Conservation (phyloP, 2,113 vertebrate species). For the Ptilonorhynchus violaceus region DNA sequence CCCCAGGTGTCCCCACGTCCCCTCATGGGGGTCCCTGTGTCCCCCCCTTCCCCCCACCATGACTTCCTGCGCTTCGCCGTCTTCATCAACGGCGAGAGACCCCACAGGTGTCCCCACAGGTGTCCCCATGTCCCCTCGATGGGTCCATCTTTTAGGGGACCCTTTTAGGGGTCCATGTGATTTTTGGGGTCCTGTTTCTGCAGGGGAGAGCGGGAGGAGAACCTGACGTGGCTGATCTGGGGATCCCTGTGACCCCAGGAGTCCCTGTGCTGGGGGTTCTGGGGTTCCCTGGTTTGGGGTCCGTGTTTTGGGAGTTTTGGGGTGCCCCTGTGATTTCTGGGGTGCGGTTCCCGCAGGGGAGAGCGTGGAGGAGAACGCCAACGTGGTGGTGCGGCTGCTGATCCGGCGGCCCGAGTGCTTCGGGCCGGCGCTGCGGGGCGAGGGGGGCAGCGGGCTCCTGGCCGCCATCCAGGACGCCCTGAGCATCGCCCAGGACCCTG, state of each 20-base stretch:
- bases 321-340: neutral
- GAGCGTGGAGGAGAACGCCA: conserved; percentile 8
- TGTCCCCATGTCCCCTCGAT: neutral
- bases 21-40: too few relatives aligned
- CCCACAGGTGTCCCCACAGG: neutral
- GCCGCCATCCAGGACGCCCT: neutral
- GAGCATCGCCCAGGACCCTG: neutral
- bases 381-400: neutral
- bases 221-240: fast-evolving
- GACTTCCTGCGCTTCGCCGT: neutral
- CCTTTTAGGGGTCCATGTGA: too few relatives aligned
- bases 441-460: neutral
- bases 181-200: too few relatives aligned
- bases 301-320: fast-evolving
- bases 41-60: too few relatives aligned
- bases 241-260: too few relatives aligned
- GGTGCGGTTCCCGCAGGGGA: neutral
- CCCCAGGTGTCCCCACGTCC: too few relatives aligned
- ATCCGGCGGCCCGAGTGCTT: neutral
- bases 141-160: neutral
- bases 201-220: neutral
- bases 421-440: neutral
- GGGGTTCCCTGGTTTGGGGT: neutral
- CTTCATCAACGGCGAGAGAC: neutral
- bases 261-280: neutral